Evolutionary conservation across 2,797 vertebrate genomes (phyloP), one percentile per base, ranked within the genome.

Genomic region (Pitangus sulphuratus): DNA sequence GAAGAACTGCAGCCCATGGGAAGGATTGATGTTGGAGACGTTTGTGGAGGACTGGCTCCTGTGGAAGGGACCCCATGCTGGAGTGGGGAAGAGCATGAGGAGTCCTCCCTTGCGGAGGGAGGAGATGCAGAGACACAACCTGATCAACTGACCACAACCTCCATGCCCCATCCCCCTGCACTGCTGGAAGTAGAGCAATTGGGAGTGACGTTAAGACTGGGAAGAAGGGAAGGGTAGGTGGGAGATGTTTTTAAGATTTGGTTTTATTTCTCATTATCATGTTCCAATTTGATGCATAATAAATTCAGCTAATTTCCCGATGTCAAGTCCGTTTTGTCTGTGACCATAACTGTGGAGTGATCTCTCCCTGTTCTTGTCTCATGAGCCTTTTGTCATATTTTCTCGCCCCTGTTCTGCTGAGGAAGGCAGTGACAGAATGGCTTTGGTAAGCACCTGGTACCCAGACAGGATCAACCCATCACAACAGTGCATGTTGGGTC

Each of bases 11-110:
- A 66, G 16, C 17, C 30, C 30, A 35, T 11, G 14, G 20, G 61
- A 74, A 35, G 47, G 7, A 42, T 1, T 5, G 31, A 28, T 8
- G 4, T 5, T 54, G 62, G 35, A n/a, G 31, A 68, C 20, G 8
- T n/a, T 48, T 31, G 22, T 48, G 31, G 26, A 48, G 6, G 26
- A 22, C 17, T 37, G 12, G 28, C 10, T 20, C 14, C 39, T 18
- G 14, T 26, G 30, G 17, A 33, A 47, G 30, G 31, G 18, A 74
- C 20, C 2, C 17, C 12, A 13, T 0, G 0, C 15, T 54, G 54
- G 26, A 28, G 8, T 12, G 48, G 3, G 21, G 6, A 54, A 35
- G 21, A 11, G 22, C 15, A 31, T 42, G 62, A 19, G 8, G 21
- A 69, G 62, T 42, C 26, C 26, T 48, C 22, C 12, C 31, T 18